Base-by-base conservation (phyloP, 2,888 invertebrate species). In the Labia minor region DNA sequence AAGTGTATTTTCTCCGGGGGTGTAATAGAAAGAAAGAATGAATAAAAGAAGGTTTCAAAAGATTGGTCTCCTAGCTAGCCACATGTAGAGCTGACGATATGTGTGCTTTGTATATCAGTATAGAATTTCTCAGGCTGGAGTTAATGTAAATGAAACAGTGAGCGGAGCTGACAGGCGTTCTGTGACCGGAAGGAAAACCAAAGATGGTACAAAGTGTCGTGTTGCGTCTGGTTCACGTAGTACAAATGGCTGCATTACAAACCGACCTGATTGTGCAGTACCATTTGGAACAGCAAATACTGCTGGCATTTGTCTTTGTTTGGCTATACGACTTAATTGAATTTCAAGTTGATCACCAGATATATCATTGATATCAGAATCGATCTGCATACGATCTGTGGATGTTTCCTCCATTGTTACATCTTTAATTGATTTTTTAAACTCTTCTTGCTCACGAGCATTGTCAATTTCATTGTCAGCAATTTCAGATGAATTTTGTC, bases 171-270 rank as follows among this genome's bases (percentile, higher is more conserved):
- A 88, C 75, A 94, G 86, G 78, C 90, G 87, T 77, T 91, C 88
- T 73, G 89, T 87, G 76, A 96, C 95, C 71, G 96, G 95, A 81
- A 96, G 85, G 81, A 93, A 94, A 78, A 96, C 92, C 74, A 95
- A 85, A 74, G 95, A 92, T 72, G 95, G 92, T 75, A 92, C 87
- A 79, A 95, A 90, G 77, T 87, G 86, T 66, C 68, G 65, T 72
- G 80, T 79, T 73, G 81, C 77, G 73, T 81, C 81, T 63, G 77
- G 77, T 78, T 91, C 90, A 78, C 87, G 86, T 73, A 94, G 82
- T 73, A 92, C 83, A 81, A 95, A 96, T 68, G 95, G 91, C 81
- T 95, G 95, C 94, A 95, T 95, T 72, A 91, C 86, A 75, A 90
- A 88, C 67, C 75, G 73, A 3, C 20, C 21, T 64, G 64, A 18